A percentile compares a stretch with the other conserved stretches of the same genome.
Conservation (phyloP, 2,888 invertebrate genomes). For the Choreutis nemorana region DNA sequence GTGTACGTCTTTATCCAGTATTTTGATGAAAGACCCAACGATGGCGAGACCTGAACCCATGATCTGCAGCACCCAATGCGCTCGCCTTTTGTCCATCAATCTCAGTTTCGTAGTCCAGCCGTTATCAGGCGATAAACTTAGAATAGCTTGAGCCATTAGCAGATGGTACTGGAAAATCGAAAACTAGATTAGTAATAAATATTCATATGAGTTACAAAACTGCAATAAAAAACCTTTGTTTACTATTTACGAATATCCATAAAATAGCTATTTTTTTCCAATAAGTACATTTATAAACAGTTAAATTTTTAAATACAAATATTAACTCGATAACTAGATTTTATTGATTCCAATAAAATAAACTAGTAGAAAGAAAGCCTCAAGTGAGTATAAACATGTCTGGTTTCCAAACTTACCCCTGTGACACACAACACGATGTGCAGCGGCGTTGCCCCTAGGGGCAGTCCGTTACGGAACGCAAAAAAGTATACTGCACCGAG, state of each 20-base stretch:
- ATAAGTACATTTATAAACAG: no score
- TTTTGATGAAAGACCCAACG: constrained; percentile 32
- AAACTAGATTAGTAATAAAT: no score
- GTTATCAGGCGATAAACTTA: constrained; percentile 32
- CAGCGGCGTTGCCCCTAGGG: constrained; percentile 22
- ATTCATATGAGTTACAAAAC: no score
- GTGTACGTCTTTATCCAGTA: constrained; percentile 23
- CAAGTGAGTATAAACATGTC: no score
- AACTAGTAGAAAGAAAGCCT: no score
- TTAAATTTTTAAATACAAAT: no score
- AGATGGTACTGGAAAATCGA: constrained; percentile 49
- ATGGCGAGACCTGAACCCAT: constrained; percentile 38
- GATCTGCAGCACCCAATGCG: constrained; percentile 39
- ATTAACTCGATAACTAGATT: no score
- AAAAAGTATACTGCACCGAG: constrained; percentile 26
- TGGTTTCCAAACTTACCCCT: constrained; percentile 41
- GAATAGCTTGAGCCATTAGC: constrained; percentile 43
- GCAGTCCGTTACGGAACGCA: constrained; percentile 25
- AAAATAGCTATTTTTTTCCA: no score
- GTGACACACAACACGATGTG: constrained; percentile 42
- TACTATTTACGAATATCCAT: no score
- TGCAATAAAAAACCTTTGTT: no score
- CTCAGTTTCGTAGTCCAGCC: constrained; percentile 39
- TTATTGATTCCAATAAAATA: no score
- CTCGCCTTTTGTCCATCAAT: constrained; percentile 32